Conservation (phyloP, 2,888 invertebrate genomes). For the Himalopsyche tibetana region DNA sequence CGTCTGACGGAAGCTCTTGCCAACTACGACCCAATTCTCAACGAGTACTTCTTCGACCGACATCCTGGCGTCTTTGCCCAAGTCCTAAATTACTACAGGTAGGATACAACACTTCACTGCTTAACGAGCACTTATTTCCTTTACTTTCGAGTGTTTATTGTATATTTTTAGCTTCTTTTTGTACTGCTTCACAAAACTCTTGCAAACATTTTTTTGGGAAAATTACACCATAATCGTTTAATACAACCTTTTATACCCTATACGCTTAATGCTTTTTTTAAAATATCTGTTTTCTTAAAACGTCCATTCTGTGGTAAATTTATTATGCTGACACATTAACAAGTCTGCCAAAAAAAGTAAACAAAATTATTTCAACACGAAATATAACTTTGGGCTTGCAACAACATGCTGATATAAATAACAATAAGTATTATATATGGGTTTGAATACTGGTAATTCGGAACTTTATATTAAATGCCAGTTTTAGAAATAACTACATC, state of each 20-base stretch:
- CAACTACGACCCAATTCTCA: slow-evolving; percentile 92
- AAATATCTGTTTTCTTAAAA: too few species aligned
- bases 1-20: slow-evolving; percentile 90
- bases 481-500: too few species aligned
- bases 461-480: too few species aligned
- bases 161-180: slow-evolving; percentile 18
- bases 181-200: slow-evolving; percentile 1
- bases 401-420: too few species aligned
- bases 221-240: neutral
- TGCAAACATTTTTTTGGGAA: neutral
- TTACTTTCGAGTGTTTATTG: slow-evolving; percentile 36
- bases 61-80: slow-evolving; percentile 95
- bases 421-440: too few species aligned
- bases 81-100: slow-evolving; percentile 91
- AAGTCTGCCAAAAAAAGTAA: too few species aligned
- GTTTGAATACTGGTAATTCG: too few species aligned
- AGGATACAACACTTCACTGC: slow-evolving; percentile 52
- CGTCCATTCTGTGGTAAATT: too few species aligned
- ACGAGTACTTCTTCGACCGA: slow-evolving; percentile 91
- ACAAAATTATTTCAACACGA: too few species aligned
- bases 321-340: too few species aligned
- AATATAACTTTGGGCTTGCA: too few species aligned
- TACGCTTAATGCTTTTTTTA: too few species aligned
- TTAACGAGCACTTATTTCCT: slow-evolving; percentile 42
- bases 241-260: neutral